A percentile compares a stretch with the other conserved stretches of the same genome.
Evolutionary conservation across 2,888 invertebrate species (phyloP).

Genomic region (Tiphia femorata): DNA sequence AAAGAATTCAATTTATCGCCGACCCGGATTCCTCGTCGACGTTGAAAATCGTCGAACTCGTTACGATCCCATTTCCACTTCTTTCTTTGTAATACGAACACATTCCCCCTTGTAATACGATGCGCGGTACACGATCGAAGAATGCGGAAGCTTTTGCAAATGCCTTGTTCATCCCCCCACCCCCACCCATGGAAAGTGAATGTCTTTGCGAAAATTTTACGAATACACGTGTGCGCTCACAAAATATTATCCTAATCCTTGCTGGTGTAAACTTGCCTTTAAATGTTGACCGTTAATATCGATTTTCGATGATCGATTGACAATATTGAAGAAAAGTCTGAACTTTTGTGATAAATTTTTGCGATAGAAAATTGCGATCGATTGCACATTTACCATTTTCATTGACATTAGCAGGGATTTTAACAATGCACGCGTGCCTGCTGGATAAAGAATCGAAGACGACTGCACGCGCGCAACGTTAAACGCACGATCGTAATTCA

Average conservation of each 20-base stretch:
- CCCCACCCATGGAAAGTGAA: too few relatives aligned
- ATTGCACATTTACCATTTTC: not conserved
- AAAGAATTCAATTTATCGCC: too few relatives aligned
- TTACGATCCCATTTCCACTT: not conserved
- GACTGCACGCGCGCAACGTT: constrained; percentile 18
- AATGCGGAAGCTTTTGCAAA: constrained; percentile 49
- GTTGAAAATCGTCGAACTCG: not conserved
- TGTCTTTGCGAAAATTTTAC: too few relatives aligned
- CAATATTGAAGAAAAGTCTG: too few relatives aligned
- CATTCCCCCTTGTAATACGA: constrained; percentile 14
- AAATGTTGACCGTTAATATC: too few relatives aligned
- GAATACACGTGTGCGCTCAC: too few relatives aligned
- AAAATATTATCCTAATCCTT: too few relatives aligned
- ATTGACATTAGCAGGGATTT: not conserved
- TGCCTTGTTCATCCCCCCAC: constrained; percentile 28
- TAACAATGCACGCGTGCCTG: not conserved
- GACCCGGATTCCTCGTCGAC: too few relatives aligned
- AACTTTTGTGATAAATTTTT: not conserved
- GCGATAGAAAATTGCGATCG: not conserved
- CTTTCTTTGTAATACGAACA: not conserved
- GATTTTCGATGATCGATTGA: too few relatives aligned
- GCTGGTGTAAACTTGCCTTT: too few relatives aligned
- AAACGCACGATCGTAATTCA: constrained; percentile 39
- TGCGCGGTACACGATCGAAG: constrained; percentile 26
- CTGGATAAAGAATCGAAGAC: constrained; percentile 4